phyloP scores from a whole-genome alignment of 2,888 invertebrate genomes.

The Drosophila gaucha region DNA sequence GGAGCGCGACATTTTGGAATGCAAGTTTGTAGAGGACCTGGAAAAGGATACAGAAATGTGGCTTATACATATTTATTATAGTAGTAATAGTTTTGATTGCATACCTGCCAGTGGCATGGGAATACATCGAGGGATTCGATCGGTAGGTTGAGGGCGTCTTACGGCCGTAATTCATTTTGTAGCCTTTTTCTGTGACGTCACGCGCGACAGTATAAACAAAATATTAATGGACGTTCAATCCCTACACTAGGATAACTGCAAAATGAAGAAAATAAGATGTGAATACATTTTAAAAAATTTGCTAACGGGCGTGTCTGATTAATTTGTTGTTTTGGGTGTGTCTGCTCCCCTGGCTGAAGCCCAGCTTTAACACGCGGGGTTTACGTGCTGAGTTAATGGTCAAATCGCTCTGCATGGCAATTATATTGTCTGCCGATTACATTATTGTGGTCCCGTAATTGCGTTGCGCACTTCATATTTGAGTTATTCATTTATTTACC shows the following conservation, averaged over 20 bases:
- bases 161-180: conserved; percentile 89
- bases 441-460: neutral
- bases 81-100: neutral
- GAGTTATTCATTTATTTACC: conserved; percentile 43
- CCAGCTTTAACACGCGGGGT: conserved; percentile 37
- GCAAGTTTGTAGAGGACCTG: conserved; percentile 92
- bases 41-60: neutral
- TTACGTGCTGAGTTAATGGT: neutral
- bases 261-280: neutral
- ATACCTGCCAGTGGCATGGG: conserved; percentile 91
- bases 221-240: neutral
- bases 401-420: neutral
- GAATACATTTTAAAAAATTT: neutral
- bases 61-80: neutral
- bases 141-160: conserved; percentile 92
- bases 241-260: conserved; percentile 9
- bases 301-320: conserved; percentile 62
- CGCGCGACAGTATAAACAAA: no score
- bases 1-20: conserved; percentile 90
- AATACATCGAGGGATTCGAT: conserved; percentile 95
- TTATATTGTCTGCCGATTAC: neutral
- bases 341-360: conserved; percentile 37
- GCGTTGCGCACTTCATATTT: neutral
- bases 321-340: conserved; percentile 74
- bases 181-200: conserved; percentile 55